phyloP scores from a whole-genome alignment of 2,888 invertebrate genomes.

The Salpingus planirostris region DNA sequence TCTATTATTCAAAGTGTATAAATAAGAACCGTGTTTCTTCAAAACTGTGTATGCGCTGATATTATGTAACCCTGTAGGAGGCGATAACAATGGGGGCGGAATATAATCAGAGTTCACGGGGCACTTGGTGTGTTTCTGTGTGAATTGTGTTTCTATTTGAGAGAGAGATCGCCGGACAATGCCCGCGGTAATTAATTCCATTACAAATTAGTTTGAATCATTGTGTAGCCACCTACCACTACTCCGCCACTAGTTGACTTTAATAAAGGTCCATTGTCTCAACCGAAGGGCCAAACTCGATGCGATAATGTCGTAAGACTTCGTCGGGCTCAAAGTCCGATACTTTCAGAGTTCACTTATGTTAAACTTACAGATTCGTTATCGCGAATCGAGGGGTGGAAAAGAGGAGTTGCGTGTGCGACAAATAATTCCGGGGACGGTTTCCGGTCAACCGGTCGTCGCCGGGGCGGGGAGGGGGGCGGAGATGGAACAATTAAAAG shows the following conservation, averaged over 20 bases:
- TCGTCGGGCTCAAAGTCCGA: neutral
- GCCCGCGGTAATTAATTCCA: slow-evolving; percentile 14
- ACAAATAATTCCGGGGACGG: slow-evolving; percentile 33
- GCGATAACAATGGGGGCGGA: too few species aligned
- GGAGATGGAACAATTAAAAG: slow-evolving; percentile 32
- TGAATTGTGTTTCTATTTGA: too few species aligned
- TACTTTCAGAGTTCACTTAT: slow-evolving; percentile 7
- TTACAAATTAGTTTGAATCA: slow-evolving; percentile 14
- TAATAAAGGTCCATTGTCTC: neutral
- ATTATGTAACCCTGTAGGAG: too few species aligned
- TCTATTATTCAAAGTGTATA: too few species aligned
- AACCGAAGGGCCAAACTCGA: neutral
- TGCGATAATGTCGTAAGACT: neutral
- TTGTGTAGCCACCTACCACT: neutral
- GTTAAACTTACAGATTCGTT: too few species aligned
- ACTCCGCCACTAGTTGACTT: too few species aligned
- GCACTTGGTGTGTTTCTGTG: too few species aligned
- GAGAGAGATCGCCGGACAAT: slow-evolving; percentile 15
- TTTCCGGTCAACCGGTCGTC: slow-evolving; percentile 33
- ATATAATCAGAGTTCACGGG: too few species aligned
- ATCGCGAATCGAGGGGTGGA: too few species aligned
- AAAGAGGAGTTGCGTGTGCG: slow-evolving; percentile 33
- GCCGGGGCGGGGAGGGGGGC: slow-evolving; percentile 15
- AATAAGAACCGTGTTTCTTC: too few species aligned
- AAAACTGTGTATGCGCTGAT: too few species aligned